Conservation (phyloP, 2,888 invertebrate genomes). For the Leptinotarsa tumamoca region DNA sequence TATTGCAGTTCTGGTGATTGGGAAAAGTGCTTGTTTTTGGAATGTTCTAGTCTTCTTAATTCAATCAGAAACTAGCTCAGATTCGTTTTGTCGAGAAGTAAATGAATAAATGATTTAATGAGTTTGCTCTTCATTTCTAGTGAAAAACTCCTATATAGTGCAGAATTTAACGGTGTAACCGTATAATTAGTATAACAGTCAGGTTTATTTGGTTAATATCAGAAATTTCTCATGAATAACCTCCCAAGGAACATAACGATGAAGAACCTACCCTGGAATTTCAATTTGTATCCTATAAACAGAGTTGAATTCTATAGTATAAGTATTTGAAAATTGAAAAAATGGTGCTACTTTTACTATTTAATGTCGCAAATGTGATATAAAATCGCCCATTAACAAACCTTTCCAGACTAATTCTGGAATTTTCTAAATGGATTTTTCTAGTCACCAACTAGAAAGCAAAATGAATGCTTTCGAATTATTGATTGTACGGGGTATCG, state of each 20-base stretch:
- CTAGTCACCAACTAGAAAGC: constrained; percentile 44
- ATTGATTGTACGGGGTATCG: constrained; percentile 18
- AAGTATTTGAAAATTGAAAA: constrained; percentile 41
- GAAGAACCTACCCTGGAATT: constrained; percentile 39
- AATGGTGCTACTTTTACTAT: constrained; percentile 54
- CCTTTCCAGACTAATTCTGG: constrained; percentile 36
- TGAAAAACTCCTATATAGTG: no score
- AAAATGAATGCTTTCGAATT: constrained; percentile 32
- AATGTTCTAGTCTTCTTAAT: no score
- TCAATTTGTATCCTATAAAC: constrained; percentile 25
- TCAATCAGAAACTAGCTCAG: no score
- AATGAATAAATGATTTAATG: no score
- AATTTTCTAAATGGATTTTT: constrained; percentile 39
- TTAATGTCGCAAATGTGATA: constrained; percentile 47
- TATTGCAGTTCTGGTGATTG: no score
- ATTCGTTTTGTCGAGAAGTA: no score
- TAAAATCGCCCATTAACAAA: constrained; percentile 40
- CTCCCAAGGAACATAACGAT: neutral
- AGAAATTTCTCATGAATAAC: neutral
- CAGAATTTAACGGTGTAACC: no score
- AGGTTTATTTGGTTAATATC: no score
- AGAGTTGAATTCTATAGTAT: constrained; percentile 39
- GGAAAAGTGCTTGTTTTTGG: no score
- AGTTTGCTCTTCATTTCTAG: no score
- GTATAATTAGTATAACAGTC: no score